Conservation (phyloP, 2,888 invertebrate genomes). For the Trichacis sp. region DNA sequence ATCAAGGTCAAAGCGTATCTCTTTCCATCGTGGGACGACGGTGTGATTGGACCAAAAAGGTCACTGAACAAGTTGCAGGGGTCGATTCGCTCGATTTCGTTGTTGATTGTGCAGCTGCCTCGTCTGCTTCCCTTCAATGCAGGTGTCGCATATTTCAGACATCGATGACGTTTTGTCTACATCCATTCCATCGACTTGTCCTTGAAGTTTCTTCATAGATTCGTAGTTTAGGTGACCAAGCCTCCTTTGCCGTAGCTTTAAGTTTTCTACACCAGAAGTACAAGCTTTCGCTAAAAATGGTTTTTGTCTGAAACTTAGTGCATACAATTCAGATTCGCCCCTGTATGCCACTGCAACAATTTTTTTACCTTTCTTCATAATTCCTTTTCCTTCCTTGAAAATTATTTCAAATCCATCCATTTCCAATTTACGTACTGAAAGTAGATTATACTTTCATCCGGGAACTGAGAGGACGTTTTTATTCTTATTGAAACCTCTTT, state of each 20-base stretch:
- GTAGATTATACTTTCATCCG: constrained; percentile 33
- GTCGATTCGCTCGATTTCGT: constrained; percentile 30
- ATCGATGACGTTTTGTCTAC: constrained; percentile 21
- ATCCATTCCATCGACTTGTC: constrained; percentile 20
- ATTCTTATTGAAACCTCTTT: constrained; percentile 1
- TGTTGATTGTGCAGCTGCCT: constrained; percentile 11
- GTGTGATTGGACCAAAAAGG: constrained; percentile 6
- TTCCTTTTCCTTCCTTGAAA: constrained; percentile 43
- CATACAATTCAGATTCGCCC: constrained; percentile 15
- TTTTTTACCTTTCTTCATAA: constrained; percentile 34
- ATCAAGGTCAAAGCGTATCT: constrained; percentile 9
- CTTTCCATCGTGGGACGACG: background rate
- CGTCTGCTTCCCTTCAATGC: constrained; percentile 42
- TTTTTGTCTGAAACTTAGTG: constrained; percentile 4
- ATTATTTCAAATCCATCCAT: constrained; percentile 38
- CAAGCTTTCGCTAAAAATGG: background rate
- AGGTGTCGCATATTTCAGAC: constrained; percentile 23
- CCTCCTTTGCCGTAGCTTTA: constrained; percentile 30
- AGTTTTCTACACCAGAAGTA: background rate
- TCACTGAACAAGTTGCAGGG: constrained; percentile 35
- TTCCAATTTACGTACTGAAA: constrained; percentile 46
- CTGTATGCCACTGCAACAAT: constrained; percentile 10
- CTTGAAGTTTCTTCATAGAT: constrained; percentile 17
- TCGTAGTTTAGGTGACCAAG: constrained; percentile 37
- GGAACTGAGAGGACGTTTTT: constrained; percentile 32